phyloP scores from a whole-genome alignment of 2,888 invertebrate species.

The Cistogaster globosa region DNA sequence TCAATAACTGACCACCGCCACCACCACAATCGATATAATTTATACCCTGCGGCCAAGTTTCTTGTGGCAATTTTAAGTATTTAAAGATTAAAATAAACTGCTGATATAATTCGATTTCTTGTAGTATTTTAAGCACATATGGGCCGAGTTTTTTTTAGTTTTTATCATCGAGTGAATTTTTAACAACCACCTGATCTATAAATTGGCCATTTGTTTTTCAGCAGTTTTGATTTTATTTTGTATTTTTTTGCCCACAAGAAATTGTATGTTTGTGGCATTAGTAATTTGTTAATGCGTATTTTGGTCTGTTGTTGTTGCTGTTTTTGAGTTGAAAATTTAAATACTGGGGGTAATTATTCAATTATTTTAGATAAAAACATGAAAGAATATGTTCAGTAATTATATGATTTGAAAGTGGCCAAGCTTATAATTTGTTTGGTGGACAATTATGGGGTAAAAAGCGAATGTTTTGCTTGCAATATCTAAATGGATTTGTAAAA shows the following conservation, averaged over 20 bases:
- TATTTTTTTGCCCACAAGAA: conserved; percentile 23
- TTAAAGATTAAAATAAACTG: conserved; percentile 71
- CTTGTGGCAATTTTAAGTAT: conserved; percentile 62
- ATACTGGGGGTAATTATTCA: conserved; percentile 52
- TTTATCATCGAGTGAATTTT: conserved; percentile 9
- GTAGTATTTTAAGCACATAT: conserved; percentile 37
- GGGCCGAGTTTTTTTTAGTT: conserved; percentile 22
- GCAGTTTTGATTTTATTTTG: conserved; percentile 8
- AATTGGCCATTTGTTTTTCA: conserved; percentile 57
- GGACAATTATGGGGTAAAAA: conserved; percentile 40
- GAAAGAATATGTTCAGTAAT: conserved; percentile 46
- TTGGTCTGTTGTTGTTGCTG: background rate
- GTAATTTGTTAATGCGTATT: conserved; percentile 42
- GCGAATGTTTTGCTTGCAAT: background rate
- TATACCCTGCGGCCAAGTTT: conserved; percentile 64
- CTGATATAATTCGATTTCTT: conserved; percentile 73
- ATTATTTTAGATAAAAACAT: conserved; percentile 52
- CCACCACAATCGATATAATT: conserved; percentile 62
- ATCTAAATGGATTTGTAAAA: background rate
- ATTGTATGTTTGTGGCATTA: conserved; percentile 53
- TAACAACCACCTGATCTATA: conserved; percentile 66
- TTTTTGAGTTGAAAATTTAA: conserved; percentile 6
- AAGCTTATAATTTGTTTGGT: conserved; percentile 29
- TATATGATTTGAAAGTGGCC: conserved; percentile 29
- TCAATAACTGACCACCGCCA: conserved; percentile 69